Conservation (phyloP, 2,797 vertebrate genomes). For the Pogonophryne albipinna region DNA sequence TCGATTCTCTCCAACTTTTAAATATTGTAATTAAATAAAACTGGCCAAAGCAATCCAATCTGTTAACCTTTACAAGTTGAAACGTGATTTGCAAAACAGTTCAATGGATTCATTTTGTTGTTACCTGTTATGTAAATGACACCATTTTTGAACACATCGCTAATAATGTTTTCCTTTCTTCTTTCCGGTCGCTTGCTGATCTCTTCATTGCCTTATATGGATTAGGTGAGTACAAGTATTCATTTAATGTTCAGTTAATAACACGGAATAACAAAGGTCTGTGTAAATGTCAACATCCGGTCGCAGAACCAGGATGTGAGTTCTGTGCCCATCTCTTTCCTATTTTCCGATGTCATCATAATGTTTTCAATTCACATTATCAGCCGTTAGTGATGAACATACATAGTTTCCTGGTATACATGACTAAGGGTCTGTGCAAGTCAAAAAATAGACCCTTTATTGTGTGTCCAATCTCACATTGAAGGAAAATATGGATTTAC, state of each 20-base stretch:
- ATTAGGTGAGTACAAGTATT: constrained; percentile 73
- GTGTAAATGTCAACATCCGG: too few relatives aligned
- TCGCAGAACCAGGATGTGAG: too few relatives aligned
- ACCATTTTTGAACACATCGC: background rate
- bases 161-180: constrained; percentile 8
- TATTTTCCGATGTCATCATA: background rate
- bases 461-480: background rate
- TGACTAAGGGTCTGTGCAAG: background rate
- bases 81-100: background rate
- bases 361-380: background rate
- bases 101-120: background rate
- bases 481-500: too few relatives aligned
- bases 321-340: background rate
- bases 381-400: background rate
- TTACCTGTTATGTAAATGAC: background rate
- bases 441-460: background rate
- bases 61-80: background rate
- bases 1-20: background rate
- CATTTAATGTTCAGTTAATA: constrained; percentile 13
- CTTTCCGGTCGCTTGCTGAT: constrained; percentile 20
- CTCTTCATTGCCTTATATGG: background rate
- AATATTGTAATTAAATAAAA: too few relatives aligned
- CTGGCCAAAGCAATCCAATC: too few relatives aligned
- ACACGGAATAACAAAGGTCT: background rate
- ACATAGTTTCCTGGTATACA: background rate